Evolutionary conservation across 2,113 vertebrate species (phyloP).

Genomic region (Euleptes europaea): DNA sequence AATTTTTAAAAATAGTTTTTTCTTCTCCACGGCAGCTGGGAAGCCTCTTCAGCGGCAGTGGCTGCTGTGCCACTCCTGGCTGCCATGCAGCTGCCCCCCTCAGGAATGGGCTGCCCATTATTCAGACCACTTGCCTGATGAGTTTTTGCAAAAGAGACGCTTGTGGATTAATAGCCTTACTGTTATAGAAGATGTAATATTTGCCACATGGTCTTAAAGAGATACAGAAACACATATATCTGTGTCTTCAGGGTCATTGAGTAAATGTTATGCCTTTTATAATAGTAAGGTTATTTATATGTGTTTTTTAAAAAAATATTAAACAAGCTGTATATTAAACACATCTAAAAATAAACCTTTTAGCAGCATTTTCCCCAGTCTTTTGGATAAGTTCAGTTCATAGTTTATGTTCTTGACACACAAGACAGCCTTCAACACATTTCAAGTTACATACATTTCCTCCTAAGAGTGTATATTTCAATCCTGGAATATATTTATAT

Average conservation of each 20-base stretch:
- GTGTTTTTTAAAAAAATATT: background rate
- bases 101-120: background rate
- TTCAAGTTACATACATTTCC: background rate
- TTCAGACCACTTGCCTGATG: background rate
- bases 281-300: too few relatives aligned
- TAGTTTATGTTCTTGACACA: background rate
- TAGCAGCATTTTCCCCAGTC: background rate
- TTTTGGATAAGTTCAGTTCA: background rate
- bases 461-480: background rate
- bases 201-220: background rate
- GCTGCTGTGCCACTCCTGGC: too few relatives aligned
- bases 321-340: slow-evolving; percentile 9
- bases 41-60: too few relatives aligned
- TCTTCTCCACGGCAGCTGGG: too few relatives aligned
- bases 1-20: too few relatives aligned
- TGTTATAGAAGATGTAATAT: background rate
- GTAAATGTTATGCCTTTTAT: too few relatives aligned
- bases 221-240: too few relatives aligned
- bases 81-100: too few relatives aligned
- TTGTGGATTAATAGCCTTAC: slow-evolving; percentile 22
- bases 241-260: too few relatives aligned
- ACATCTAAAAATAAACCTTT: background rate
- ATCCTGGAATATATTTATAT: background rate
- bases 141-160: slow-evolving; percentile 4
- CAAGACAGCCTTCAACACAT: background rate